Conservation (phyloP, 1,140 invertebrate species). For the Dendrolimus kikuchii region DNA sequence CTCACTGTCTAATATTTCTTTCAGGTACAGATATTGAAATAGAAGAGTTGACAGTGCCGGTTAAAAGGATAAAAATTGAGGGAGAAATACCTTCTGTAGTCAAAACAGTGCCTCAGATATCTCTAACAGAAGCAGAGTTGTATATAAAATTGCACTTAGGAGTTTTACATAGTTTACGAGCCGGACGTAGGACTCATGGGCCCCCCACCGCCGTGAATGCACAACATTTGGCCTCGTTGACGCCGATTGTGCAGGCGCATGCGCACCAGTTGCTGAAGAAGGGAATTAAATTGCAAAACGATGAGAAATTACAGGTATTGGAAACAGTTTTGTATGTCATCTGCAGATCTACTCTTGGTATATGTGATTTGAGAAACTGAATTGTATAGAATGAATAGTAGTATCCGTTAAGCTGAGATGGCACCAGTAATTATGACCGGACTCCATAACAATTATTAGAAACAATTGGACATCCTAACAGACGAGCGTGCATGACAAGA, state of each 20-base stretch:
- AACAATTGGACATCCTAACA: no score
- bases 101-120: constrained; percentile 37
- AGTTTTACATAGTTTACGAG: constrained; percentile 75
- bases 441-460: no score
- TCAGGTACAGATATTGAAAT: constrained; percentile 37
- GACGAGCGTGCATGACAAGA: no score
- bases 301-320: constrained; percentile 48
- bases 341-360: no score
- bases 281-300: constrained; percentile 31
- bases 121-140: constrained; percentile 48
- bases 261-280: constrained; percentile 44
- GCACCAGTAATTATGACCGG: no score
- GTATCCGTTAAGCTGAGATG: no score
- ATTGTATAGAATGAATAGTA: no score
- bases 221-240: constrained; percentile 72
- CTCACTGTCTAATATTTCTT: no score
- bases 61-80: constrained; percentile 63
- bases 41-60: constrained; percentile 33
- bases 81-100: constrained; percentile 26
- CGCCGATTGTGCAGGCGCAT: constrained; percentile 58
- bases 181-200: constrained; percentile 63
- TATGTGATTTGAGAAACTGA: no score
- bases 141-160: constrained; percentile 79
- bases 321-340: no score
- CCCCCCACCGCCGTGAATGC: constrained; percentile 74